phyloP scores from a whole-genome alignment of 2,797 vertebrate genomes.

The Lacerta agilis region DNA sequence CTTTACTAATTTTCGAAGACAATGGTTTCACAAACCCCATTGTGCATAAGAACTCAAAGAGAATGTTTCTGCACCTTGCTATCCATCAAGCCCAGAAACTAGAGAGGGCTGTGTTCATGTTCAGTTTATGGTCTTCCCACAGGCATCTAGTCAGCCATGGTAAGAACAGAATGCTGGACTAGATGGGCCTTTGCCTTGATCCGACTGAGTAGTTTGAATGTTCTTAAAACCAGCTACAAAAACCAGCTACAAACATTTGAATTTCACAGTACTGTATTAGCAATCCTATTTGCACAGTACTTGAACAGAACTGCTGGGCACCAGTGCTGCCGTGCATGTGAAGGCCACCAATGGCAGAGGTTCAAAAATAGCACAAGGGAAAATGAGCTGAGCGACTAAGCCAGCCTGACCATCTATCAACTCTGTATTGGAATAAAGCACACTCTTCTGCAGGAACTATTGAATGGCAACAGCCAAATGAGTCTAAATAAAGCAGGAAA shows the following conservation, averaged over 20 bases:
- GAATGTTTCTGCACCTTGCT: neutral
- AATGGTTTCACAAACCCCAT: neutral
- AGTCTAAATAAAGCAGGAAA: neutral
- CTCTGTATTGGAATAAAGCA: constrained; percentile 6
- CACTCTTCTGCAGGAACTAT: neutral
- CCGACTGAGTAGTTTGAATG: too few species aligned
- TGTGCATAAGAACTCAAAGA: neutral
- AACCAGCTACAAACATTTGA: neutral
- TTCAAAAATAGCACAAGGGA: constrained; percentile 39
- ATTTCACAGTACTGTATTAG: neutral
- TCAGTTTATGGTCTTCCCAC: too few species aligned
- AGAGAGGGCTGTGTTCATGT: neutral
- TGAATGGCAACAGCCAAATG: neutral
- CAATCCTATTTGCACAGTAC: neutral
- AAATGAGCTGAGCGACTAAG: constrained; percentile 17
- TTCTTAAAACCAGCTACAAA: neutral
- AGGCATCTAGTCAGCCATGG: too few species aligned
- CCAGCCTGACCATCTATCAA: constrained; percentile 20
- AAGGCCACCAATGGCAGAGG: constrained; percentile 17
- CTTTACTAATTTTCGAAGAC: neutral
- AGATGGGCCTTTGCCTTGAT: too few species aligned
- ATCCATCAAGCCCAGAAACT: neutral
- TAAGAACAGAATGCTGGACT: neutral
- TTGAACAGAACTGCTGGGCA: neutral
- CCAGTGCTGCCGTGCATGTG: neutral